Base-by-base conservation (phyloP, 2,113 vertebrate species). In the Notechis scutatus region DNA sequence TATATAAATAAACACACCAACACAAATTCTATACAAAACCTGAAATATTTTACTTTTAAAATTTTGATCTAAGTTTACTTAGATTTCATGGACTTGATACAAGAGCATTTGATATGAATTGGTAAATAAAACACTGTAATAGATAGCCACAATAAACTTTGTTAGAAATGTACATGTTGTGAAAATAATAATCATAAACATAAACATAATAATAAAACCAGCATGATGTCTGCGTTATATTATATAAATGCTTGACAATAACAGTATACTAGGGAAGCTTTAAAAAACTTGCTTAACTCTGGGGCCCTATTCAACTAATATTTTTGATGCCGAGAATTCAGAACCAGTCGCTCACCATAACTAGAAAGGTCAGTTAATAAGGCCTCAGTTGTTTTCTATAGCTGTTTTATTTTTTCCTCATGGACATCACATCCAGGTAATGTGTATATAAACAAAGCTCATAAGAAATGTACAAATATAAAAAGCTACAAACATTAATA, bases 401-500 rank as follows among this genome's bases (percentile, higher is more conserved):
- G 96, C 97, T 95, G 97, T 97, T 96, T 95, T 95, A 50, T 96
- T 93, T 93, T 39, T 39, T 97, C 95, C 96, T 95, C 90, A 29
- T 95, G 92, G 96, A 98, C 97, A 96, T 97, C 96, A 97, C 97
- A 97, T 98, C 97, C 98, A 94, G 97, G 98, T 98, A 98, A 99
- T 98, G 98, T 98, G 98, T 98, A 97, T 98, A 97, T 98, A 99
- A 99, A 98, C 98, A 98, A 98, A 99, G 97, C 98, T 98, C 98
- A 98, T 99, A 98, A 98, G 99, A 99, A 99, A 99, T 99, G 98
- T 99, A 99, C 98, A 99, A 99, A 99, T 99, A 99, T 99, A 99
- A 99, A 99, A 99, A 99, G 98, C 99, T 99, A 99, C 99, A 99
- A 99, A 99, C 99, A 99, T 99, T 98, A 99, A 99, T 99, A 99